These are phyloP conservation scores for Chrysaora quinquecirrha DNA, from an alignment of 30 jellyfish, hydroid and myxozoan species.

Conservation along the genomic window DNA sequence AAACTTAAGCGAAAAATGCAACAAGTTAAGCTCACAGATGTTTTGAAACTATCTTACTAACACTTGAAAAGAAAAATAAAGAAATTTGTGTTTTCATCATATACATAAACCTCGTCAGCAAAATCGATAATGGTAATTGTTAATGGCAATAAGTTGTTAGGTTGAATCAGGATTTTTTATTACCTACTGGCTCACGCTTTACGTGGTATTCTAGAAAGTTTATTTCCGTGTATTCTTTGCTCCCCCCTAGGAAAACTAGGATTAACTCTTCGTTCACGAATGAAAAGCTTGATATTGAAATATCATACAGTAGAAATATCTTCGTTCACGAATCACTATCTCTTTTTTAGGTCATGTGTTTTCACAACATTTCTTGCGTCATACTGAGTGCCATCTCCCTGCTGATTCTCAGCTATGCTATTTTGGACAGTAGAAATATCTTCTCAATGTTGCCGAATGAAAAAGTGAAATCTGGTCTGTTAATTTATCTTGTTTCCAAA, in stretches of 20 bases:
- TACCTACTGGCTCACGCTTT: background rate
- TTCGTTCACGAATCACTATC: background rate
- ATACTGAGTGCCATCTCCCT: conserved; percentile 58
- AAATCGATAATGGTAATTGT: too few species aligned
- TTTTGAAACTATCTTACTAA: too few species aligned
- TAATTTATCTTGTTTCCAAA: conserved; percentile 69
- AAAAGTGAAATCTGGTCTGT: conserved; percentile 44
- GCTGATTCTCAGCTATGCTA: conserved; percentile 48
- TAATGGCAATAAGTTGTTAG: too few species aligned
- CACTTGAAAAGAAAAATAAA: too few species aligned
- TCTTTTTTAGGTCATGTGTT: conserved; percentile 61
- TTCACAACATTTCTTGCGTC: conserved; percentile 74
- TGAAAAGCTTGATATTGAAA: background rate
- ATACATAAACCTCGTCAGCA: too few species aligned
- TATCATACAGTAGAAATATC: background rate
- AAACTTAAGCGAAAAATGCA: too few species aligned
- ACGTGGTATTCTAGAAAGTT: background rate
- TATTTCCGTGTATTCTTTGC: background rate
- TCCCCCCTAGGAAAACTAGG: background rate
- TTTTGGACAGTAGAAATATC: conserved; percentile 43
- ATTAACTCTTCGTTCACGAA: background rate
- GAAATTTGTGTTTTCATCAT: too few species aligned
- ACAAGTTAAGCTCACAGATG: too few species aligned
- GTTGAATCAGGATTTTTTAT: too few species aligned
- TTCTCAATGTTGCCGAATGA: conserved; percentile 52